Conservation (phyloP, 2,113 vertebrate genomes). For the Oryzias celebensis region DNA sequence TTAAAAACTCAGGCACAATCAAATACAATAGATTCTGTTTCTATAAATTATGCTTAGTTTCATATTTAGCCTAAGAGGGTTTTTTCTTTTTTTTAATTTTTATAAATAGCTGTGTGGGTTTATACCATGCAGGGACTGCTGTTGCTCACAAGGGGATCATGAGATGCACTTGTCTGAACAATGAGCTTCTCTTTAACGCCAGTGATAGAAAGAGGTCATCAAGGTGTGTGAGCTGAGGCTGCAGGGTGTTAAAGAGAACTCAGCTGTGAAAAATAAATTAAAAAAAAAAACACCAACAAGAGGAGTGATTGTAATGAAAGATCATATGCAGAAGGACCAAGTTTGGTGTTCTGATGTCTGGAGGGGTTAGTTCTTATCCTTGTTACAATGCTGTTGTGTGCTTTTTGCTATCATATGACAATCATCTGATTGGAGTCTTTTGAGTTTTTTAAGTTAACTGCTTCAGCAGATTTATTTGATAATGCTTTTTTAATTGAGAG, state of each 20-base stretch:
- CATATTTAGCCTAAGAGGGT: too few relatives aligned
- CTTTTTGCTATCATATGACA: conserved; percentile 33
- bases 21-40: too few relatives aligned
- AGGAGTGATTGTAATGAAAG: conserved; percentile 29
- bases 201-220: conserved; percentile 11
- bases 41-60: too few relatives aligned
- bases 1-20: too few relatives aligned
- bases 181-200: conserved; percentile 33
- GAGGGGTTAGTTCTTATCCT: conserved; percentile 11
- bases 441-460: conserved; percentile 2
- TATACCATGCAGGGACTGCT: conserved; percentile 4
- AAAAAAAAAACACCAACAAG: conserved; percentile 24
- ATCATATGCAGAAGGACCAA: conserved; percentile 22
- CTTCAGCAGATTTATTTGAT: background rate
- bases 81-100: background rate
- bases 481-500: background rate
- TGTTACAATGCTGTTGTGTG: background rate
- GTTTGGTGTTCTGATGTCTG: conserved; percentile 6
- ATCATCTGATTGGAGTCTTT: conserved; percentile 38
- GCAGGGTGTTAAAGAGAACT: conserved; percentile 10
- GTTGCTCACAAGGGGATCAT: conserved; percentile 42
- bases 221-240: conserved; percentile 39
- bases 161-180: conserved; percentile 38
- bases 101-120: conserved; percentile 9
- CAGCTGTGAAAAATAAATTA: background rate